Evolutionary conservation across 2,888 invertebrate species (phyloP), one percentile per base, ranked within the genome.

Genomic region (Heliconius ethilla): DNA sequence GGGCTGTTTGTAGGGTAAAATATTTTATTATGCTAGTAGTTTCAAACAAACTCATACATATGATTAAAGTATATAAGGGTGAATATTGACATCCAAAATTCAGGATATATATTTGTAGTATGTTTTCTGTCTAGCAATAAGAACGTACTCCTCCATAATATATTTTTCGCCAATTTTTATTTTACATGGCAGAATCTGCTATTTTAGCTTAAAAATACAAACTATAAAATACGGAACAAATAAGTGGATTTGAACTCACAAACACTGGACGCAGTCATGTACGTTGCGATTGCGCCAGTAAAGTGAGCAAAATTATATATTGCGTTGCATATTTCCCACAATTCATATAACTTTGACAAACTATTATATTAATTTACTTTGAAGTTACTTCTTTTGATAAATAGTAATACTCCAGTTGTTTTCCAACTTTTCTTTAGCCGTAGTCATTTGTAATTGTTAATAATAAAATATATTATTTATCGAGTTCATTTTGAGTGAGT

Each of bases 1-100:
- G 1, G 94, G 94, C 94, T 94, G 82, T 22, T 22, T 18, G 51
- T 78, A 66, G 45, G 22, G 25, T 4, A 22, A 33, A 69, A 69
- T 27, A 65, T 51, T 33, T 37, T 25, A 69, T 45, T 40, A 25
- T 40, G 18, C 10, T 33, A 18, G 37, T 62, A 29, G 9, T 70
- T 33, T 29, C 29, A 65, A 59, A 59, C 59, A 59, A n/a, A 51
- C 18, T 51, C 29, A 70, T 66, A 75, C 25, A 66, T 66, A 66
- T 63, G 27, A 29, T 63, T 27, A 63, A 27, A 27, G 27, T 7
- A 29, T 63, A 63, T 27, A 18, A 5, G 15, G 63, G 6, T 27
- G n/a, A 59, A 59, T n/a, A 59, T n/a, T n/a, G n/a, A 10, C 59
- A 10, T 59, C 2, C 59, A 59, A 22, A 59, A 59, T 59, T 7